phyloP scores from a whole-genome alignment of 2,888 invertebrate species.

The Antheraea yamamai region DNA sequence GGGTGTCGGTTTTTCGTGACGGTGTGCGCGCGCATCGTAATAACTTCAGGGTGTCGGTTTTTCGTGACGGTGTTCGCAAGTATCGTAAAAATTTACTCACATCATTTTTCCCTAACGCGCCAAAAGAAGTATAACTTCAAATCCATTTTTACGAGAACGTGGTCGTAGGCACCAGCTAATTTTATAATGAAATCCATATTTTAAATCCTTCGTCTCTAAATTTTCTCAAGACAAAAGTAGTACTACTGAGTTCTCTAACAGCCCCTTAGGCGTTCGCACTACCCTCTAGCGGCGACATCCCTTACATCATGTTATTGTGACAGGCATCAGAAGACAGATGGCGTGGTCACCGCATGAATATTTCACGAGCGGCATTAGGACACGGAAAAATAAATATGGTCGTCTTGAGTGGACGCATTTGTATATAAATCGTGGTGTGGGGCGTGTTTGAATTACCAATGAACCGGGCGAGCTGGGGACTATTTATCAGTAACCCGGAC shows the following conservation, averaged over 20 bases:
- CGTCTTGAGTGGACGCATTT: conserved; percentile 72
- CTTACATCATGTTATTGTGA: conserved; percentile 65
- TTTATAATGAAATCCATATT: too few species aligned
- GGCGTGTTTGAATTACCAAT: conserved; percentile 70
- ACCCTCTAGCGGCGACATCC: conserved; percentile 38
- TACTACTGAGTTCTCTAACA: not conserved
- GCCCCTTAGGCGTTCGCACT: not conserved
- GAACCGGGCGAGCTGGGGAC: conserved; percentile 45
- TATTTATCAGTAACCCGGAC: conserved; percentile 70
- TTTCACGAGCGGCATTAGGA: conserved; percentile 77
- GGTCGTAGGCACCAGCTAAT: too few species aligned
- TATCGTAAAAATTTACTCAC: too few species aligned
- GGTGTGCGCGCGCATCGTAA: too few species aligned
- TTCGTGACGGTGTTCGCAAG: too few species aligned
- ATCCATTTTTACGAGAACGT: too few species aligned
- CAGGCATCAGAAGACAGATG: conserved; percentile 72
- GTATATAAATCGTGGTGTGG: conserved; percentile 74
- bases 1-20: too few species aligned
- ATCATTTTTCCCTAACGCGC: too few species aligned
- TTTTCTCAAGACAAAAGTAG: too few species aligned
- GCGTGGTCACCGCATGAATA: conserved; percentile 76
- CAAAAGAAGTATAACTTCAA: too few species aligned
- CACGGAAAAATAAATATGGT: conserved; percentile 77
- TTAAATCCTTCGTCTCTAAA: too few species aligned
- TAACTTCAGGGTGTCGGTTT: too few species aligned